Evolutionary conservation across 2,888 invertebrate genomes (phyloP).

Genomic region (Erebia ligea): DNA sequence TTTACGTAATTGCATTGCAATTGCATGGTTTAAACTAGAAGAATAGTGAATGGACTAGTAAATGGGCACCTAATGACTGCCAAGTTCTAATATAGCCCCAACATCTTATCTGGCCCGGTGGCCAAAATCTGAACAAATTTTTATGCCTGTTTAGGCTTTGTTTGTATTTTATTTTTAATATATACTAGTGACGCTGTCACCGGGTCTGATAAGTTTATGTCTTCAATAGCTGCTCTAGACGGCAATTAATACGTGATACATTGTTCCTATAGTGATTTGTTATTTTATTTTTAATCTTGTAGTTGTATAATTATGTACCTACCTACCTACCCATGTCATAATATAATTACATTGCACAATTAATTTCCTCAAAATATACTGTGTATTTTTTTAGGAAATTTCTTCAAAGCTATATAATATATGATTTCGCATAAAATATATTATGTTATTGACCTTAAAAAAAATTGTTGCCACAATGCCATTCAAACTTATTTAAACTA

Average conservation of each 20-base stretch:
- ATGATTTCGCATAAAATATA: too few relatives aligned
- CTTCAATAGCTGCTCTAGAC: background rate
- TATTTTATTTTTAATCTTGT: conserved; percentile 12
- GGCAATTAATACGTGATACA: conserved; percentile 23
- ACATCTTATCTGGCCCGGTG: too few relatives aligned
- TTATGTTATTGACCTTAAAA: too few relatives aligned
- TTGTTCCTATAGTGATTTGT: conserved; percentile 32
- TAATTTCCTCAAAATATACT: background rate
- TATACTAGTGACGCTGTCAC: too few relatives aligned
- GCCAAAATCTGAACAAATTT: too few relatives aligned
- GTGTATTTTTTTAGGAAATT: background rate
- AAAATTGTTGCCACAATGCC: too few relatives aligned
- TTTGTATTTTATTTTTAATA: too few relatives aligned
- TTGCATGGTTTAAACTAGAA: conserved; percentile 2
- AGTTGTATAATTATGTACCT: background rate
- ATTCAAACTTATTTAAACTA: too few relatives aligned
- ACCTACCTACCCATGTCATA: background rate
- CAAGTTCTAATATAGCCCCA: background rate
- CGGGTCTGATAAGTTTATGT: too few relatives aligned
- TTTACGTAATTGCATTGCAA: background rate
- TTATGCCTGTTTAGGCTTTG: too few relatives aligned
- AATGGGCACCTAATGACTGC: conserved; percentile 2
- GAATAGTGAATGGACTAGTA: background rate
- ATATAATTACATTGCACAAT: background rate
- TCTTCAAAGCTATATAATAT: too few relatives aligned